Conservation (phyloP, 2,888 invertebrate genomes). For the Papilio protenor region DNA sequence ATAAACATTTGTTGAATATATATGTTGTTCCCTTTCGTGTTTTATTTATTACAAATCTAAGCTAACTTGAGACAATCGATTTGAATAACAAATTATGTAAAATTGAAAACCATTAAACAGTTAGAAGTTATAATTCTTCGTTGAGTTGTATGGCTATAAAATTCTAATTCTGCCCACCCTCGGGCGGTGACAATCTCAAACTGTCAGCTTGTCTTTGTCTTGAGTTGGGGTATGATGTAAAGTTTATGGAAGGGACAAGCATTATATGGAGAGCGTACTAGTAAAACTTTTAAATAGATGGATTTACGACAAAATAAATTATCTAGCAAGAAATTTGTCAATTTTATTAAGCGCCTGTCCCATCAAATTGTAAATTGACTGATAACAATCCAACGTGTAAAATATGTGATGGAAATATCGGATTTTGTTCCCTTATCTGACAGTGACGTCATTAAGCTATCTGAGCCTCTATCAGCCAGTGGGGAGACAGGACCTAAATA, state of each 20-base stretch:
- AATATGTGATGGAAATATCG: no score
- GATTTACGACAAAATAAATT: no score
- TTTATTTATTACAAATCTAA: not conserved
- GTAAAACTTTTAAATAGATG: not conserved
- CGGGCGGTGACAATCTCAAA: conserved; percentile 59
- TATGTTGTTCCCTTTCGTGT: not conserved
- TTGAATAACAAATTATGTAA: conserved; percentile 6
- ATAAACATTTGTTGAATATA: no score
- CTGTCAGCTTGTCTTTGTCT: conserved; percentile 61
- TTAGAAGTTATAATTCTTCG: conserved; percentile 47
- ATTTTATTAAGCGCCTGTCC: no score
- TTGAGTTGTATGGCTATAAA: conserved; percentile 51
- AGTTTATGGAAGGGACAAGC: conserved; percentile 52
- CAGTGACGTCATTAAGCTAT: no score
- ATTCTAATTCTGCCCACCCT: conserved; percentile 59
- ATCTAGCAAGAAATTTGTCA: no score
- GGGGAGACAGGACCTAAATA: no score
- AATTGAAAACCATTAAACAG: conserved; percentile 42
- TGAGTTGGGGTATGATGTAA: conserved; percentile 54
- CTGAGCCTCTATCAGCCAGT: no score
- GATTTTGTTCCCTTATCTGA: no score
- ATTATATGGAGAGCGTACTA: not conserved
- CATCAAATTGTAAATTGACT: no score
- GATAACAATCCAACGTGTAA: no score
- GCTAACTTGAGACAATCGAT: conserved; percentile 15